Evolutionary conservation across 2,888 invertebrate genomes (phyloP).

Genomic region (Mythimna albipuncta): DNA sequence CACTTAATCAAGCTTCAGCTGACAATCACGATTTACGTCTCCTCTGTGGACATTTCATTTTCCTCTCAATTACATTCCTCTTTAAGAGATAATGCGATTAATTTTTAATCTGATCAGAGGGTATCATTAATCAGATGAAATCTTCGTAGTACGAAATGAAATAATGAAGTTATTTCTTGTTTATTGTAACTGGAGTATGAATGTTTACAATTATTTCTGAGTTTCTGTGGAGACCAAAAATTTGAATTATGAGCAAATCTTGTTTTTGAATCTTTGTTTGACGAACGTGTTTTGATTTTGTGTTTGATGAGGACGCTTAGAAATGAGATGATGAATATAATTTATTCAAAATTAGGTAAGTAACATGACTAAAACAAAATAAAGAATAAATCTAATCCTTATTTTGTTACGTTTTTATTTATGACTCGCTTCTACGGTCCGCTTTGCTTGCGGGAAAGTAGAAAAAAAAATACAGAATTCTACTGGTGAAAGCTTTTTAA

Average conservation of each 20-base stretch:
- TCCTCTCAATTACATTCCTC: constrained; percentile 81
- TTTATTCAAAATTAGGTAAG: too few relatives aligned
- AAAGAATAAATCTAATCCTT: too few relatives aligned
- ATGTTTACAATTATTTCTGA: constrained; percentile 71
- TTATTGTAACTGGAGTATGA: constrained; percentile 64
- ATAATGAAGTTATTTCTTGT: constrained; percentile 76
- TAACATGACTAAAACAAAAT: too few relatives aligned
- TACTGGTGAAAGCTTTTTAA: too few relatives aligned
- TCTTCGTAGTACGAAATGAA: constrained; percentile 46
- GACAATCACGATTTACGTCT: constrained; percentile 85
- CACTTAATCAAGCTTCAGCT: constrained; percentile 86
- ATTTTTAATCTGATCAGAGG: constrained; percentile 82
- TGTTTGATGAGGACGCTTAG: constrained; percentile 1
- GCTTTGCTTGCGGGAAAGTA: too few relatives aligned
- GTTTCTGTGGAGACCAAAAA: constrained; percentile 68
- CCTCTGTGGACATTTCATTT: constrained; percentile 81
- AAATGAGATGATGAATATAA: not conserved
- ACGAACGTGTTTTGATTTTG: constrained; percentile 65
- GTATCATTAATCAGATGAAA: constrained; percentile 57
- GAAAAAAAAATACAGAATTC: too few relatives aligned
- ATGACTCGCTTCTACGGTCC: too few relatives aligned
- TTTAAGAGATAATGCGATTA: constrained; percentile 80
- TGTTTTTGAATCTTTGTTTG: constrained; percentile 61
- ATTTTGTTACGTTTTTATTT: too few relatives aligned
- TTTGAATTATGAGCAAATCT: constrained; percentile 65